A percentile compares a stretch with the other conserved stretches of the same genome.
Evolutionary conservation across 2,797 vertebrate genomes (phyloP).

Genomic region (Eospalax fontanierii): DNA sequence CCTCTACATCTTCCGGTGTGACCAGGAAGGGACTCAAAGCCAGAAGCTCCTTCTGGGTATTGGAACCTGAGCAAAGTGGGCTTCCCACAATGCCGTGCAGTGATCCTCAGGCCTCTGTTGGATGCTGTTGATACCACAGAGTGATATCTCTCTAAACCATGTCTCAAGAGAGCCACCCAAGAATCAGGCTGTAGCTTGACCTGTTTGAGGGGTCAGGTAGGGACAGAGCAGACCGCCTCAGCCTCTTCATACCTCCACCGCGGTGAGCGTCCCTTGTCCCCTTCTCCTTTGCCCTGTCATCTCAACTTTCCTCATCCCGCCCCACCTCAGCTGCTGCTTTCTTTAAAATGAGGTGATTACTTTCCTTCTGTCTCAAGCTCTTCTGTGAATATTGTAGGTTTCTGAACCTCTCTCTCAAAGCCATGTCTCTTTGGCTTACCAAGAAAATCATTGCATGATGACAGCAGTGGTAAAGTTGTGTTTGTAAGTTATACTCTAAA

Average conservation of each 20-base stretch:
- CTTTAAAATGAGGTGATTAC: background rate
- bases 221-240: constrained; percentile 88
- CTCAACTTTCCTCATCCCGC: background rate
- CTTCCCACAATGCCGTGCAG: constrained; percentile 85
- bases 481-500: background rate
- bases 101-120: constrained; percentile 93
- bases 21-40: background rate
- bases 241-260: background rate
- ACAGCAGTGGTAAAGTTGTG: background rate
- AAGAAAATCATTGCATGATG: background rate
- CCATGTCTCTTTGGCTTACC: background rate
- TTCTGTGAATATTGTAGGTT: background rate
- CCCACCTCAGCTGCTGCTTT: background rate
- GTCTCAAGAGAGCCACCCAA: constrained; percentile 92
- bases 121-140: constrained; percentile 92
- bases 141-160: constrained; percentile 95
- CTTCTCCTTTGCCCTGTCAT: background rate
- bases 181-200: constrained; percentile 91
- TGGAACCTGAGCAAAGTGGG: background rate
- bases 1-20: background rate
- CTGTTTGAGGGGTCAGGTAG: constrained; percentile 90
- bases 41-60: background rate
- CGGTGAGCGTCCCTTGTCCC: accelerated
- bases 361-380: background rate
- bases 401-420: background rate